These are phyloP conservation scores for Endotricha flammealis DNA, from an alignment of 2,888 invertebrate species.

Conservation along the genomic window DNA sequence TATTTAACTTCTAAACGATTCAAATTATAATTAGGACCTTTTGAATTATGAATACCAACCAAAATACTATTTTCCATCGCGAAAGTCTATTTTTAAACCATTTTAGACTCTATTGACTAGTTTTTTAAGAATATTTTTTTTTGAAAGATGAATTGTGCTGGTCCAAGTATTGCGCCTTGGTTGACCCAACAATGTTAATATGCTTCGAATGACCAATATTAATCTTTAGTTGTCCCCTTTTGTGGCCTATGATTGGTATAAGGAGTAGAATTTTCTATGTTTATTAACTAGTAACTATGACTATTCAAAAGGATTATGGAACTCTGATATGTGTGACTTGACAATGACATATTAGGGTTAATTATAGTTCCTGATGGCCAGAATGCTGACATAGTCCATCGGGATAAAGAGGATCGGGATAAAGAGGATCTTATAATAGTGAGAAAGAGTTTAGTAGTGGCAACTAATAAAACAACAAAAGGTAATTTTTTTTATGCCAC, in stretches of 20 bases:
- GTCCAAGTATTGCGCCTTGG: conserved; percentile 27
- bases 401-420: too few species aligned
- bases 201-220: conserved; percentile 64
- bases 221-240: conserved; percentile 64
- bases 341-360: conserved; percentile 44
- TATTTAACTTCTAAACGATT: conserved; percentile 73
- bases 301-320: conserved; percentile 24
- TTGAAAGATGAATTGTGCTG: conserved; percentile 11
- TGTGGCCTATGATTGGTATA: conserved; percentile 48
- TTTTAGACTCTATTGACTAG: conserved; percentile 12
- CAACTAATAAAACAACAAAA: too few species aligned
- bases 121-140: background rate
- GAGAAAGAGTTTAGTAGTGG: too few species aligned
- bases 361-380: conserved; percentile 33
- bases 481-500: too few species aligned
- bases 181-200: conserved; percentile 54
- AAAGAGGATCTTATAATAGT: too few species aligned
- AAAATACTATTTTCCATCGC: conserved; percentile 11
- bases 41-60: conserved; percentile 44
- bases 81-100: conserved; percentile 1
- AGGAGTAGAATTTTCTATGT: conserved; percentile 33
- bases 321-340: conserved; percentile 35
- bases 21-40: conserved; percentile 73
- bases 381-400: too few species aligned
- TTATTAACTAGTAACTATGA: conserved; percentile 38